Evolutionary conservation across 92 coral and sea anemone species (phyloP), one percentile per base, ranked within the genome.

Genomic region (Parazoanthus swiftii): DNA sequence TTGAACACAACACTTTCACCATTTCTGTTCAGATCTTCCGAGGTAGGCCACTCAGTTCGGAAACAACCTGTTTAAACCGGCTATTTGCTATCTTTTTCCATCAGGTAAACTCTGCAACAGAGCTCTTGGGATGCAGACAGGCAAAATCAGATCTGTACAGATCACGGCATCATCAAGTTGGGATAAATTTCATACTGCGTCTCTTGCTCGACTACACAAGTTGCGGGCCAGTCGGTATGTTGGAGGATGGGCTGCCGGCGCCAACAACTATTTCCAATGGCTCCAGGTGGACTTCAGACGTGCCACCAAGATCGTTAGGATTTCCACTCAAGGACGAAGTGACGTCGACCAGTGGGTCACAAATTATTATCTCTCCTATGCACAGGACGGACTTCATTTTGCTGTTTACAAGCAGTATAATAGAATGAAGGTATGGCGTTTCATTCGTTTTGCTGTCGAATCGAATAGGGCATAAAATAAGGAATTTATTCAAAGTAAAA

Each of bases 181-280:
- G 87, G 83, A 81, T 89, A 79, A 75, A 42, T 84, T 58, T 33
- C 83, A 81, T 74, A 66, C 35, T 66, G 85, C 96, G 9, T 76
- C 77, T 48, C 90, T 90, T 6, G 96, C 93, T 36, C 94, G 96
- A 33, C 89, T 94, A n/a, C 80, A 90, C 82, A 16, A 16, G 46
- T 37, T 66, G n/a, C 77, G 88, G 15, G 76, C 89, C 35, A 92
- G 93, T 8, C 71, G 89, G 7, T 86, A 50, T 44, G 50, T 79
- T 18, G 96, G 96, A 16, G 91, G 89, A 8, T 93, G 96, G 96
- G 86, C 89, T 16, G 93, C 96, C 11, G 87, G 79, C 21, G 76
- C 91, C 16, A 88, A 90, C 75, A 92, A 92, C 76, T 77, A 90
- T 76, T 92, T 42, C 76, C 94, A 92, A 73, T 92, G 87, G 88